Conservation (phyloP, 2,888 invertebrate genomes). For the Lithophane semibrunnea region DNA sequence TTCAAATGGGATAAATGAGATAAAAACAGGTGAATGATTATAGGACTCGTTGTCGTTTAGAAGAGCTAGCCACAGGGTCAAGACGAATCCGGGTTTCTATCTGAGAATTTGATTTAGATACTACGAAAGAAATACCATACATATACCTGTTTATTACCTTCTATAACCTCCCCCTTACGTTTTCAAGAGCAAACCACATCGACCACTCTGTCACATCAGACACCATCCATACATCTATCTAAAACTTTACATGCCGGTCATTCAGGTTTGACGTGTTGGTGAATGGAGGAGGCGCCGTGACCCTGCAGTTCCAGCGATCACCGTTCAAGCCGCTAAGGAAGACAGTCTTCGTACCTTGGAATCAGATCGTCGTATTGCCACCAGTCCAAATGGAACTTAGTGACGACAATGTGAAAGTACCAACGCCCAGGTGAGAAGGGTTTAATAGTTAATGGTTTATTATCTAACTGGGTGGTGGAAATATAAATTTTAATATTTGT, state of each 20-base stretch:
- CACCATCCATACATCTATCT: slow-evolving; percentile 3
- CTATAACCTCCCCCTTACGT: not conserved
- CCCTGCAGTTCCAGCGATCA: slow-evolving; percentile 98
- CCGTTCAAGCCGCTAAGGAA: slow-evolving; percentile 97
- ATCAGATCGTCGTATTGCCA: slow-evolving; percentile 98
- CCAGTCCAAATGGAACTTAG: slow-evolving; percentile 96
- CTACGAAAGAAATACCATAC: not conserved
- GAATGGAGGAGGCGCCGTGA: slow-evolving; percentile 99
- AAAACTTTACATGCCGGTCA: slow-evolving; percentile 37
- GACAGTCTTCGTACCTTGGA: slow-evolving; percentile 99
- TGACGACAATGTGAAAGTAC: slow-evolving; percentile 92
- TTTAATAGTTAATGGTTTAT: slow-evolving; percentile 6
- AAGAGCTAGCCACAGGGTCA: too few relatives aligned
- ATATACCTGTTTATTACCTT: not conserved
- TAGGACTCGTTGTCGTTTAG: too few relatives aligned
- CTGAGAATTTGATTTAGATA: slow-evolving; percentile 24
- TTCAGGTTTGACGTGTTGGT: slow-evolving; percentile 99
- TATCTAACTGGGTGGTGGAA: slow-evolving; percentile 26
- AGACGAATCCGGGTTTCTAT: not conserved
- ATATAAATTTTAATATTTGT: slow-evolving; percentile 27
- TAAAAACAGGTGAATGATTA: too few relatives aligned
- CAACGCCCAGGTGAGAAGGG: slow-evolving; percentile 84
- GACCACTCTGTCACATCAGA: not conserved
- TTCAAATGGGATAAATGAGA: not conserved
- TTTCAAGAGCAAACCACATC: not conserved